Conservation (phyloP, 2,888 invertebrate genomes). For the Chesias legatella region DNA sequence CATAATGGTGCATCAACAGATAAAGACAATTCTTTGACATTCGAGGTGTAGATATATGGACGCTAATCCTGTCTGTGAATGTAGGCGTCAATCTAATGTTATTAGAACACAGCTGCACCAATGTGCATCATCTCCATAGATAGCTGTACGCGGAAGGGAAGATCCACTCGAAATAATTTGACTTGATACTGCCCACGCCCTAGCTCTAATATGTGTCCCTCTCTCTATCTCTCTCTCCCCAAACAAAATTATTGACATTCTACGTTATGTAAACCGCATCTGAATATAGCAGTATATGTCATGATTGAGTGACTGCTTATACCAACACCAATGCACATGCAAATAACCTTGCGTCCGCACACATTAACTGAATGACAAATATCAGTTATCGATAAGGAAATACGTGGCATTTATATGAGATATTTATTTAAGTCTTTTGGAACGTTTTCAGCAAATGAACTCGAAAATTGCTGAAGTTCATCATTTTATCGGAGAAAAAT, state of each 20-base stretch:
- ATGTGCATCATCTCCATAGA: slow-evolving; percentile 29
- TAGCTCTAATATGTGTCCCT: slow-evolving; percentile 33
- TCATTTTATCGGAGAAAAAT: slow-evolving; percentile 68
- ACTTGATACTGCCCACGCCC: slow-evolving; percentile 31
- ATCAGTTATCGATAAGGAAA: slow-evolving; percentile 3
- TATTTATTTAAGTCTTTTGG: slow-evolving; percentile 17
- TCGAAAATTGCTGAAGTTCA: slow-evolving; percentile 58
- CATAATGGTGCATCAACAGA: slow-evolving; percentile 25
- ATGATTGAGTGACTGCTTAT: slow-evolving; percentile 19
- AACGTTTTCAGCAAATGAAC: slow-evolving; percentile 52
- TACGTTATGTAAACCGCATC: slow-evolving; percentile 12
- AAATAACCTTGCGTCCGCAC: slow-evolving; percentile 13
- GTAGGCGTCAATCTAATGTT: slow-evolving; percentile 38
- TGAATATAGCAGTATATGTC: slow-evolving; percentile 10
- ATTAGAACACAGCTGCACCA: slow-evolving; percentile 41
- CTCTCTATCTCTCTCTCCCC: slow-evolving; percentile 14
- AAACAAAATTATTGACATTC: slow-evolving; percentile 14
- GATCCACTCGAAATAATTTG: slow-evolving; percentile 27
- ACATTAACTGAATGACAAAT: slow-evolving; percentile 13
- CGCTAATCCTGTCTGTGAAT: slow-evolving; percentile 38
- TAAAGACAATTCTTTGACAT: slow-evolving; percentile 41
- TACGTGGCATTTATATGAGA: slow-evolving; percentile 12
- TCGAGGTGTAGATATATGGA: slow-evolving; percentile 47
- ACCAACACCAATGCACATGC: slow-evolving; percentile 15
- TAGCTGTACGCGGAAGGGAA: slow-evolving; percentile 24